Evolutionary conservation across 1,140 invertebrate genomes (phyloP), one percentile per base, ranked within the genome.

Genomic region (Orchesella cincta): DNA sequence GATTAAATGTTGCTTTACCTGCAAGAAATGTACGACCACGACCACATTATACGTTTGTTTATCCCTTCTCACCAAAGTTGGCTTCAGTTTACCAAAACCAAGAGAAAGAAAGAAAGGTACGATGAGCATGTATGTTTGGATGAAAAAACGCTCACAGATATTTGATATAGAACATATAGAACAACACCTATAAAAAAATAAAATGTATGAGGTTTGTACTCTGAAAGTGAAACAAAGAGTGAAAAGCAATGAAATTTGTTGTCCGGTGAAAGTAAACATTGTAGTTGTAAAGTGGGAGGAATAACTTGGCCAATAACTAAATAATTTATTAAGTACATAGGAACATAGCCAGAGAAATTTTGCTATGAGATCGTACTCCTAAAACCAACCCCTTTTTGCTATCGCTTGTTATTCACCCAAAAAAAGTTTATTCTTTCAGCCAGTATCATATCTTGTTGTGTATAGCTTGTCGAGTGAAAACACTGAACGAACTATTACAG

Each of bases 291-390:
- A 57, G 14, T n/a, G 8, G 75, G 31, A 36, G 71, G 67, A 57
- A 76, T 71, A 71, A 39, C 70, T 54, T 36, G 36, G 31, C 62
- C 75, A 76, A 76, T 76, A 77, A 73, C 70, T 77, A 77, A 70
- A 77, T 77, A 77, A 77, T 77, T 77, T 73, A 73, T 73, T 70
- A 76, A 35, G 62, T 31, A 57, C 54, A 57, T 23, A 67, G 14
- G 26, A 31, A 31, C 23, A 33, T 23, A 29, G 39, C 39, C 39
- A 46, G 23, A 18, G 54, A 62, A 26, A 28, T 46, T 46, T 8
- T 20, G 39, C n/a, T n/a, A n/a, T n/a, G n/a, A n/a, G n/a, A n/a
- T n/a, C n/a, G n/a, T n/a, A n/a, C n/a, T n/a, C n/a, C n/a, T n/a
- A n/a, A n/a, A n/a, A n/a, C n/a, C n/a, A n/a, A n/a, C n/a, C n/a